These are phyloP conservation scores for Ceyx cyanopectus DNA, from an alignment of 2,113 vertebrate species.

Conservation along the genomic window DNA sequence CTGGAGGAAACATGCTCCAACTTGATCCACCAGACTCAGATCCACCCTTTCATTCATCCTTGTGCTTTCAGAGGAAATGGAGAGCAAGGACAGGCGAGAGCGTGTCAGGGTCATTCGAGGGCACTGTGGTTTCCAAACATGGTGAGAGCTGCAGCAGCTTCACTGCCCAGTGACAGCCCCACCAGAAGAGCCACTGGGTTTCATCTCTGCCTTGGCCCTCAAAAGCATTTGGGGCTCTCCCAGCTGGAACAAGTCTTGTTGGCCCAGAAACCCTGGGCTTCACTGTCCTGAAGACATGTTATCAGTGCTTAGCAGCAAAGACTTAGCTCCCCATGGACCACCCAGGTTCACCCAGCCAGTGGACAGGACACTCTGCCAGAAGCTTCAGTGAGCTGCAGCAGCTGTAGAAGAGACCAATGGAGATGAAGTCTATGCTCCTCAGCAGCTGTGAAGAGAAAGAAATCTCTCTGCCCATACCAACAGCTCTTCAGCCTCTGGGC, in stretches of 20 bases:
- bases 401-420: not conserved
- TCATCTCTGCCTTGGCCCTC: not conserved
- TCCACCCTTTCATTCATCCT: not conserved
- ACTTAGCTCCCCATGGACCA: not conserved
- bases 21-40: not conserved
- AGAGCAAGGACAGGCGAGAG: not conserved
- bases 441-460: not conserved
- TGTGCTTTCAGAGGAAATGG: not conserved
- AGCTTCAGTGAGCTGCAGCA: rapidly evolving
- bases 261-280: not conserved
- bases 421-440: not conserved
- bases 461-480: not conserved
- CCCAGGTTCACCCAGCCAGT: not conserved
- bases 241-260: not conserved
- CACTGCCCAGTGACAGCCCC: not conserved
- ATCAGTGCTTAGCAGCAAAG: not conserved
- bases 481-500: not conserved
- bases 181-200: not conserved
- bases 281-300: not conserved
- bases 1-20: not conserved
- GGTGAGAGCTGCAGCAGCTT: not conserved
- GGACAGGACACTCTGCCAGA: not conserved
- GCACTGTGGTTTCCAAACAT: not conserved
- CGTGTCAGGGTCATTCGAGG: not conserved
- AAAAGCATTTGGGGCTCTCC: not conserved